Percentiles rank a stretch among this genome's conserved stretches.
These are phyloP conservation scores for Notodromas monacha DNA, from an alignment of 2,888 invertebrate genomes.

Conservation along the genomic window DNA sequence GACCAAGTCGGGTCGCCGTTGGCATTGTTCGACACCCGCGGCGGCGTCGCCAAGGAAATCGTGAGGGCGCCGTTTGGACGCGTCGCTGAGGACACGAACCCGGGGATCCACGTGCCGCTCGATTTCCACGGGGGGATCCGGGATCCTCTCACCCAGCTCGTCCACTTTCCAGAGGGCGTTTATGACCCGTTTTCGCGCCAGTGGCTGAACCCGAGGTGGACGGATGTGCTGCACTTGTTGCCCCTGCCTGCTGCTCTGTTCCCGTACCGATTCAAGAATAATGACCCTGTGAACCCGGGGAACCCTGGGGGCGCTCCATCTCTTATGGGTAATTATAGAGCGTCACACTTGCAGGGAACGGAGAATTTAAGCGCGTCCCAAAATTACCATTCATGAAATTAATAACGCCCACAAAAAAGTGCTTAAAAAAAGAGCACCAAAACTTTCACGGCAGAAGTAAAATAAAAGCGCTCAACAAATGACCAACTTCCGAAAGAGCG, in stretches of 20 bases:
- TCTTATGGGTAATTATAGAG: too few relatives aligned
- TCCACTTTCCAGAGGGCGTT: conserved; percentile 29
- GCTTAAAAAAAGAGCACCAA: too few relatives aligned
- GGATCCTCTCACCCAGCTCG: conserved; percentile 51
- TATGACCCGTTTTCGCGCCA: conserved; percentile 68
- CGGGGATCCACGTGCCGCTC: conserved; percentile 19
- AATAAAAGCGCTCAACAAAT: too few relatives aligned
- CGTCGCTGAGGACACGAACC: conserved; percentile 55
- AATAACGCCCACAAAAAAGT: too few relatives aligned
- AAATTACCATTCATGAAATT: too few relatives aligned
- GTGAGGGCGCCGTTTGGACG: conserved; percentile 70
- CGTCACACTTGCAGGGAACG: too few relatives aligned
- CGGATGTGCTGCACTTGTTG: conserved; percentile 45
- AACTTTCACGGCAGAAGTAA: too few relatives aligned
- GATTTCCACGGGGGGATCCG: conserved; percentile 28
- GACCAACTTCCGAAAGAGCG: too few relatives aligned
- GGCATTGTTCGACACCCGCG: conserved; percentile 59
- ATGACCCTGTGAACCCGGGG: conserved; percentile 73
- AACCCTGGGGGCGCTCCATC: too few relatives aligned
- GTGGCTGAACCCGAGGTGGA: conserved; percentile 84
- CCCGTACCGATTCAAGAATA: conserved; percentile 60
- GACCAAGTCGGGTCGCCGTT: conserved; percentile 73
- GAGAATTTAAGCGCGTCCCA: too few relatives aligned
- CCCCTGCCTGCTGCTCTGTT: conserved; percentile 62
- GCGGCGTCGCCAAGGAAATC: conserved; percentile 60